A percentile compares a stretch with the other conserved stretches of the same genome.
Conservation (phyloP, 1,140 invertebrate species). For the Drosophila insularis region DNA sequence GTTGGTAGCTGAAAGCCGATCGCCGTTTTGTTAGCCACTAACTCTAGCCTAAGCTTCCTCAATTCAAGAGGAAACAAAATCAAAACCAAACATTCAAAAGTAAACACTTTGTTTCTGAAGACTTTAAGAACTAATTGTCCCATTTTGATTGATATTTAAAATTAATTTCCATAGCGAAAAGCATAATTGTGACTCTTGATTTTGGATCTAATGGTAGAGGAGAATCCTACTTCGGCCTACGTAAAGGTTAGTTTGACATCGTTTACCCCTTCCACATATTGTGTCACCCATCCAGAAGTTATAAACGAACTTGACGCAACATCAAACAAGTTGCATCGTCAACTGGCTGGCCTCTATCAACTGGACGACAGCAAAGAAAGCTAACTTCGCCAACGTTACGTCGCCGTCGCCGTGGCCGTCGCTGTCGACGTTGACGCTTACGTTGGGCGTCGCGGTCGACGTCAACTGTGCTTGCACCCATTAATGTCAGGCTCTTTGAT, state of each 20-base stretch:
- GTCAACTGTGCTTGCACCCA: slow-evolving; percentile 46
- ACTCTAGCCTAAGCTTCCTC: too few species aligned
- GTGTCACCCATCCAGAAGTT: not conserved
- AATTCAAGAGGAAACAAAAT: not conserved
- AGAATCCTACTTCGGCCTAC: not conserved
- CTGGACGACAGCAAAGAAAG: slow-evolving; percentile 32
- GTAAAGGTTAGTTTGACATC: too few species aligned
- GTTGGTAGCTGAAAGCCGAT: not conserved
- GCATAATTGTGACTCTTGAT: too few species aligned
- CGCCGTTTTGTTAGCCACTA: not conserved
- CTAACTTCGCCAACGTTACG: slow-evolving; percentile 12
- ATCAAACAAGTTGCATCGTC: slow-evolving; percentile 40
- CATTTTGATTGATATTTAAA: too few species aligned
- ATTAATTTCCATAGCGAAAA: too few species aligned
- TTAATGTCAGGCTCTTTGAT: slow-evolving; percentile 64
- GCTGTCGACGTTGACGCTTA: slow-evolving; percentile 12
- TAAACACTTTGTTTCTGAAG: too few species aligned
- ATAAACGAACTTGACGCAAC: slow-evolving; percentile 21
- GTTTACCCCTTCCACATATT: not conserved
- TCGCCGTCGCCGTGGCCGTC: slow-evolving; percentile 23
- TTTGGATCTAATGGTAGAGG: not conserved
- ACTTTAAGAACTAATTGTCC: too few species aligned
- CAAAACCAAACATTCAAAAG: not conserved
- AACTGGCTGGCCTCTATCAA: slow-evolving; percentile 18
- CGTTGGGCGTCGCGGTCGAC: slow-evolving; percentile 29